Evolutionary conservation across 2,113 vertebrate genomes (phyloP).

Genomic region (Salminus brasiliensis): DNA sequence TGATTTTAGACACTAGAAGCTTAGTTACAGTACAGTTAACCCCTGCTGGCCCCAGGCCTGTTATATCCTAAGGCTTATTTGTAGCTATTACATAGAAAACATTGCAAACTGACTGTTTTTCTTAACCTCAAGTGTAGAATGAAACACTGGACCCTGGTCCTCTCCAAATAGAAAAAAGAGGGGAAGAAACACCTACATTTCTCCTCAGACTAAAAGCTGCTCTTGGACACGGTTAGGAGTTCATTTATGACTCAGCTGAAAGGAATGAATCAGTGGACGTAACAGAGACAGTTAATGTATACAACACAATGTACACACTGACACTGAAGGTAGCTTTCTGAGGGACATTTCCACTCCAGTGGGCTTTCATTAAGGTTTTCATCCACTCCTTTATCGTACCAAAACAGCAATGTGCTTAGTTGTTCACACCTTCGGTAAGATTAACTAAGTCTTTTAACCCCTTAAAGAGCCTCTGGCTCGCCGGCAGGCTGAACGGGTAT

Average conservation of each 20-base stretch:
- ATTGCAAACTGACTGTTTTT: too few species aligned
- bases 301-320: neutral
- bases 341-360: neutral
- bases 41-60: too few species aligned
- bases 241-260: slow-evolving; percentile 19
- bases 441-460: too few species aligned
- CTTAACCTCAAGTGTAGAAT: too few species aligned
- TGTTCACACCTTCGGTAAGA: neutral
- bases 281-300: neutral
- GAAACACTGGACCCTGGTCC: too few species aligned
- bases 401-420: neutral
- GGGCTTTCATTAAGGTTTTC: neutral
- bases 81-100: too few species aligned
- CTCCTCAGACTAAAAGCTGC: neutral
- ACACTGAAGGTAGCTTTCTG: too few species aligned
- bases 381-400: neutral
- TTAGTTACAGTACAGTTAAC: neutral
- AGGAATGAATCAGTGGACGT: neutral
- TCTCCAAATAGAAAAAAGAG: neutral
- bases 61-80: too few species aligned
- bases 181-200: neutral
- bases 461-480: too few species aligned
- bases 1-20: neutral
- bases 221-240: neutral
- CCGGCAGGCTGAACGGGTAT: too few species aligned